These are phyloP conservation scores for Dendronephthya gigantea DNA, from an alignment of 64 coral and sea anemone genomes.

Conservation along the genomic window DNA sequence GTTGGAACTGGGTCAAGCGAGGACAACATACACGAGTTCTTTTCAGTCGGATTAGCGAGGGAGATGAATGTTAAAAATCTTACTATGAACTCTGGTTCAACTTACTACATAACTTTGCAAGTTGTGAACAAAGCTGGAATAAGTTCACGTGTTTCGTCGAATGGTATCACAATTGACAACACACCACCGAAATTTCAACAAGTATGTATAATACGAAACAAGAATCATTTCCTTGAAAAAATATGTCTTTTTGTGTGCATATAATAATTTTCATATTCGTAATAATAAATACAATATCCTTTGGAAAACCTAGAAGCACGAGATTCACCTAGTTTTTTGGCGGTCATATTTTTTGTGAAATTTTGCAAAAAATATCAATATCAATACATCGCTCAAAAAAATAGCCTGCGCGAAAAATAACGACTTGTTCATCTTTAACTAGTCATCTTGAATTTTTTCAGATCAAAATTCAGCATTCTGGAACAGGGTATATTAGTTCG, in stretches of 20 bases:
- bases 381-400: no score
- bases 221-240: background rate
- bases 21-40: conserved; percentile 50
- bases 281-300: no score
- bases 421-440: no score
- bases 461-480: background rate
- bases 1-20: conserved; percentile 46
- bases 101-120: conserved; percentile 81
- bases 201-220: conserved; percentile 23
- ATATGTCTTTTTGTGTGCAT: no score
- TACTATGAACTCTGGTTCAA: conserved; percentile 34
- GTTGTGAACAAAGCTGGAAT: conserved; percentile 58
- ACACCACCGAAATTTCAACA: conserved; percentile 50
- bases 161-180: conserved; percentile 61
- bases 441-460: no score
- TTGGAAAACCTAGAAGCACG: no score
- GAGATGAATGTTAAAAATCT: conserved; percentile 37
- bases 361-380: no score
- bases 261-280: no score
- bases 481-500: conserved; percentile 32
- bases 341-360: no score
- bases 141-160: conserved; percentile 64
- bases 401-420: no score
- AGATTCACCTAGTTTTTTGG: no score
- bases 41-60: conserved; percentile 37